Evolutionary conservation across 2,888 invertebrate genomes (phyloP).

Genomic region (Apamea sordens): DNA sequence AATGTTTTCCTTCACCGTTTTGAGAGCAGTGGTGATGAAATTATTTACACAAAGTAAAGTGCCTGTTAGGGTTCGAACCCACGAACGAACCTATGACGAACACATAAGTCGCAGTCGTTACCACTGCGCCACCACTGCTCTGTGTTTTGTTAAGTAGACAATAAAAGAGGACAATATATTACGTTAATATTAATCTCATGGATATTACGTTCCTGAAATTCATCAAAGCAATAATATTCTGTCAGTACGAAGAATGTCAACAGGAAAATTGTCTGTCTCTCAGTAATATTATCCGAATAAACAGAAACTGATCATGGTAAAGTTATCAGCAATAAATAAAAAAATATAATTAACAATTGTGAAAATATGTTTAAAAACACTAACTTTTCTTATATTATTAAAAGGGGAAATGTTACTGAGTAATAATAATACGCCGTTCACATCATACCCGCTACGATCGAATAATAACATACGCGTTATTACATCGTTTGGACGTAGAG

Average conservation of each 20-base stretch:
- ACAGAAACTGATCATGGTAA: neutral
- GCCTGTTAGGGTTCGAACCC: too few relatives aligned
- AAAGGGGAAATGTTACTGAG: neutral
- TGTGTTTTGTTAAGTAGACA: neutral
- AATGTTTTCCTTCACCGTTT: too few relatives aligned
- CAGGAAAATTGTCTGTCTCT: neutral
- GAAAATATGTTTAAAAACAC: too few relatives aligned
- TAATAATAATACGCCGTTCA: neutral
- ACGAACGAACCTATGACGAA: neutral
- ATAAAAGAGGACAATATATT: neutral
- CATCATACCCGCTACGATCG: constrained; percentile 1
- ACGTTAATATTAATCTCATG: neutral
- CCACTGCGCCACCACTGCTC: neutral
- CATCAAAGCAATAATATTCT: constrained; percentile 1
- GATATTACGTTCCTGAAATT: constrained; percentile 18
- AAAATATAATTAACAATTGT: neutral
- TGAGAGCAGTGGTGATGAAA: too few relatives aligned
- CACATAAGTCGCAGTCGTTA: neutral
- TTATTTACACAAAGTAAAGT: too few relatives aligned
- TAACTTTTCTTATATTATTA: neutral
- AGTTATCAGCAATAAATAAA: neutral
- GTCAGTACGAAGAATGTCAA: neutral
- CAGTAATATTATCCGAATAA: neutral
- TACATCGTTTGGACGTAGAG: constrained; percentile 38
- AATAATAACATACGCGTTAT: constrained; percentile 4